phyloP scores from a whole-genome alignment of 1,140 invertebrate species.

The Nasonia vitripennis region DNA sequence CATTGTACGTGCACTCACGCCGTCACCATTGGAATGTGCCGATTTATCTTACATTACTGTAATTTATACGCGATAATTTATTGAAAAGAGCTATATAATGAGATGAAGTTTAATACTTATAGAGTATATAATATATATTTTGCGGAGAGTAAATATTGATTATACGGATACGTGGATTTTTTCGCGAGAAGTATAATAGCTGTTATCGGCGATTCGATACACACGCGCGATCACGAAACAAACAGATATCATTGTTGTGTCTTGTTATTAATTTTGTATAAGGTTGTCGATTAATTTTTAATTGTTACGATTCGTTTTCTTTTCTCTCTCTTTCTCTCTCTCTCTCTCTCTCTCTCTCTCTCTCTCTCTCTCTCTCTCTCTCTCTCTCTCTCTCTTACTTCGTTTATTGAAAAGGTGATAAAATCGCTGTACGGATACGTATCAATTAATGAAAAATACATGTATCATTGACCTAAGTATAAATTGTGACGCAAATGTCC shows the following conservation, averaged over 20 bases:
- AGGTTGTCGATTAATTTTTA: neutral
- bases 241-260: neutral
- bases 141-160: neutral
- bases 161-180: neutral
- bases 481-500: conserved; percentile 25
- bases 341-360: neutral
- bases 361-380: too few species aligned
- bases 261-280: conserved; percentile 29
- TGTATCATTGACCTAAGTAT: neutral
- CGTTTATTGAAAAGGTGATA: neutral
- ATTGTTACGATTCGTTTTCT: neutral
- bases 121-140: neutral
- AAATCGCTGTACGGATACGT: neutral
- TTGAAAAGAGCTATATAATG: neutral
- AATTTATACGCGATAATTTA: neutral
- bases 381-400: neutral
- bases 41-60: neutral
- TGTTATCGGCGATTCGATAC: neutral
- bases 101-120: neutral
- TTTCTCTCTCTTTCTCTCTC: neutral
- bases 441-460: neutral
- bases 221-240: neutral
- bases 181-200: neutral
- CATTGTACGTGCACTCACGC: neutral
- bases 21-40: neutral